Evolutionary conservation across 2,113 vertebrate genomes (phyloP).

Genomic region (Hemiscyllium ocellatum): DNA sequence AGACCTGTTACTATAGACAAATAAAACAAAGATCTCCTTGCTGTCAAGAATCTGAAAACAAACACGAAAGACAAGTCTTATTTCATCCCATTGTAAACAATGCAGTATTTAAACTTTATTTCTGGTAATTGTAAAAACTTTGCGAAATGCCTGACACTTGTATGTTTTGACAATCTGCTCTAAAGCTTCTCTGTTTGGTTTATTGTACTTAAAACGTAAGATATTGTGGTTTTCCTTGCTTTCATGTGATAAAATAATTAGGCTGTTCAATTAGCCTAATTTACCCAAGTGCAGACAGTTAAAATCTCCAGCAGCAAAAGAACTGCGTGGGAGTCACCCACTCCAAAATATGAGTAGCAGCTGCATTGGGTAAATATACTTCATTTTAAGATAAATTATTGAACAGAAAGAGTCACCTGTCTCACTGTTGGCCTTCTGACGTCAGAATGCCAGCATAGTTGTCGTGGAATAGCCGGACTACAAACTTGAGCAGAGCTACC

Average conservation of each 20-base stretch:
- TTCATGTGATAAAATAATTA: constrained; percentile 29
- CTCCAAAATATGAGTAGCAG: neutral
- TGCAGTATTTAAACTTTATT: neutral
- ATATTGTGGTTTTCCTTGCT: neutral
- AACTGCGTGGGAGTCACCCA: constrained; percentile 7
- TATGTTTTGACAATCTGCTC: neutral
- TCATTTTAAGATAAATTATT: constrained; percentile 41
- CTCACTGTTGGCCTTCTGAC: constrained; percentile 17
- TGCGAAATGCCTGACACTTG: neutral
- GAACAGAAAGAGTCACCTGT: constrained; percentile 34
- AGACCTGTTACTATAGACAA: neutral
- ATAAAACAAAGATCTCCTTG: neutral
- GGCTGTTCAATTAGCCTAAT: constrained; percentile 7
- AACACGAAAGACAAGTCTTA: neutral
- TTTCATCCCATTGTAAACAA: neutral
- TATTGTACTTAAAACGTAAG: constrained; percentile 1
- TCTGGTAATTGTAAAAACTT: neutral
- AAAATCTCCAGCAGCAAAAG: neutral
- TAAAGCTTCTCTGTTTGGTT: neutral
- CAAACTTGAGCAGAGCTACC: constrained; percentile 2
- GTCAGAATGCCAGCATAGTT: constrained; percentile 34
- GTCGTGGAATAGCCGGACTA: neutral
- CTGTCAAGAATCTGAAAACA: neutral
- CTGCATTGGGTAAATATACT: constrained; percentile 35
- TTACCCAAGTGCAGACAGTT: constrained; percentile 15